Percentiles rank a stretch among this genome's conserved stretches.
These are phyloP conservation scores for Gadus macrocephalus DNA, from an alignment of 2,113 vertebrate genomes.

Conservation along the genomic window DNA sequence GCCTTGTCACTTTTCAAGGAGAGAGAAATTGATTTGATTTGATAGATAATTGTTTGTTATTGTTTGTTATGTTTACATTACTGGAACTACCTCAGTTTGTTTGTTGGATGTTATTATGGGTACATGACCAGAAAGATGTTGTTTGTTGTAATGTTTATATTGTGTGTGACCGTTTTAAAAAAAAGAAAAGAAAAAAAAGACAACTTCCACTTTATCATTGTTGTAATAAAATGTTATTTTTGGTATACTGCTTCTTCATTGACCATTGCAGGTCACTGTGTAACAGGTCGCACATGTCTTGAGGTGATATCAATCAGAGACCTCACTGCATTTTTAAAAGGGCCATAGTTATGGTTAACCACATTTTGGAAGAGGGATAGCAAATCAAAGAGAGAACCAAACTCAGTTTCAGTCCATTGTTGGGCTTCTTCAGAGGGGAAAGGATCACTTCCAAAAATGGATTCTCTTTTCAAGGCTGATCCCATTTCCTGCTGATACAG, in stretches of 20 bases:
- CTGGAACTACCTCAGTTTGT: too few relatives aligned
- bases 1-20: too few relatives aligned
- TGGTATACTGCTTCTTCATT: neutral
- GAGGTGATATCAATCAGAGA: conserved; percentile 3
- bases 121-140: too few relatives aligned
- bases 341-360: conserved; percentile 7
- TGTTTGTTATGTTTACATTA: too few relatives aligned
- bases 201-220: too few relatives aligned
- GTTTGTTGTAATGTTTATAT: too few relatives aligned
- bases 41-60: too few relatives aligned
- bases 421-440: conserved; percentile 8
- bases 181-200: too few relatives aligned
- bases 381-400: conserved; percentile 7
- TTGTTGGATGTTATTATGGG: too few relatives aligned
- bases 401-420: conserved; percentile 13
- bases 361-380: conserved; percentile 8
- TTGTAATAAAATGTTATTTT: too few relatives aligned
- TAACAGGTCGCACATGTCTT: conserved; percentile 1
- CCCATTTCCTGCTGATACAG: conserved; percentile 22
- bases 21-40: too few relatives aligned
- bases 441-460: conserved; percentile 12
- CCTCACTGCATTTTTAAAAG: neutral
- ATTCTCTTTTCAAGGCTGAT: conserved; percentile 12
- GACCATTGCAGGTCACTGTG: conserved; percentile 1
- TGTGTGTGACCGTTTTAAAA: too few relatives aligned